Evolutionary conservation across 2,797 vertebrate genomes (phyloP), one percentile per base, ranked within the genome.

Genomic region (Mus caroli): DNA sequence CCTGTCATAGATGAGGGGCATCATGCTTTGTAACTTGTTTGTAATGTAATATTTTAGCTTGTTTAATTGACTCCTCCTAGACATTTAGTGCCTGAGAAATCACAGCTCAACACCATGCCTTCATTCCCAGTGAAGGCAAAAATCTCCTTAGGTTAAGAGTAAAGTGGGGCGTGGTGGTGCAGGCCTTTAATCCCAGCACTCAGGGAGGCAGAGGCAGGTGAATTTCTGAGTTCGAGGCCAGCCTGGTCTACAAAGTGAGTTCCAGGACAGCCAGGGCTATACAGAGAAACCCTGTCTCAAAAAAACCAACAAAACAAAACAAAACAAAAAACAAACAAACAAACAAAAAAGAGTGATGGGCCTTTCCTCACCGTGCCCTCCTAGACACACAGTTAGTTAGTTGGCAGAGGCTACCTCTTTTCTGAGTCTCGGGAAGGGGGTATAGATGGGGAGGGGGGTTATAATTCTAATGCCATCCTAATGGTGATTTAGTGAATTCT

Each of bases 21-120:
- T 28, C n/a, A 52, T 24, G 46, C 7, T 15, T 20, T 52, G 6
- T 90, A 69, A 90, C 46, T 92, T 71, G 60, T 88, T 90, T 71
- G 28, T 43, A 82, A 69, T 34, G 93, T 85, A 78, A 31, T 86
- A 28, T 83, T 96, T 94, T 67, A 43, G 58, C n/a, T 15, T 20
- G 62, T 60, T 82, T 73, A 60, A 22, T n/a, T 80, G 58, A 87
- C 86, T 85, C n/a, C n/a, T 96, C n/a, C 34, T 79, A 60, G 87
- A 24, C 60, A 31, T 20, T 22, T 90, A 46, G 26, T 43, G 40
- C 88, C 43, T 3, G 26, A 78, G 83, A 79, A 34, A 26, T 62
- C 28, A 22, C 2, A 1, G 64, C 37, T 40, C 46, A 8, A 28
- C 1, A 24, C 10, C 5, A 2, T 26, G 34, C n/a, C 84, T 14